Evolutionary conservation across 2,113 vertebrate genomes (phyloP).

Genomic region (Brachypodius melanocephalos): DNA sequence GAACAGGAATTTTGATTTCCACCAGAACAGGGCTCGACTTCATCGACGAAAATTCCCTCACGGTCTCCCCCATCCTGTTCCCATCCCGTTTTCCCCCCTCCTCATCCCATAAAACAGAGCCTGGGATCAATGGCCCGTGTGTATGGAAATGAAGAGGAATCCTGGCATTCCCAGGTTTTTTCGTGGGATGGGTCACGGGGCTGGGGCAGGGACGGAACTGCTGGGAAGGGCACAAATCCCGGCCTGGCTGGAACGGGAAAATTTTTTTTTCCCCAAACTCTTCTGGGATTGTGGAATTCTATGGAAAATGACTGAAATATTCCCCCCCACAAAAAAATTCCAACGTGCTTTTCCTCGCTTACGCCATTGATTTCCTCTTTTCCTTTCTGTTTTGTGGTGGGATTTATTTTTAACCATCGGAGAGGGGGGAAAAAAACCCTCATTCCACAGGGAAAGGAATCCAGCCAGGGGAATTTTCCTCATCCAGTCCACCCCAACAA

Average conservation of each 20-base stretch:
- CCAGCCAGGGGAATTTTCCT: neutral
- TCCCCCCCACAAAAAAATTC: neutral
- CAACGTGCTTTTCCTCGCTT: neutral
- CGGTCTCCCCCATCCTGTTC: neutral
- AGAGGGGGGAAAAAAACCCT: neutral
- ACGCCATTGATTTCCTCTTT: neutral
- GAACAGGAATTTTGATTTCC: neutral
- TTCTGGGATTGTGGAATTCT: neutral
- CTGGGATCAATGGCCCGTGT: neutral
- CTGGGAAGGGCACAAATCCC: neutral
- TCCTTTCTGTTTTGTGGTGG: accelerated
- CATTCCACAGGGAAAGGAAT: neutral
- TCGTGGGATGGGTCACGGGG: neutral
- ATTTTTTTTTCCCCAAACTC: neutral
- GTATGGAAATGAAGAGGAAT: neutral
- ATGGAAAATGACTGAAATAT: neutral
- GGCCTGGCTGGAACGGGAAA: neutral
- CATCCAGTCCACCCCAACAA: neutral
- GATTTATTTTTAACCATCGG: neutral
- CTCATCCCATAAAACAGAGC: neutral
- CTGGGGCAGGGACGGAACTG: neutral
- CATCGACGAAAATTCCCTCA: neutral
- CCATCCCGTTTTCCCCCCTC: neutral
- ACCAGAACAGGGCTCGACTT: neutral
- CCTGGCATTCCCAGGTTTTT: neutral